A percentile compares a stretch with the other conserved stretches of the same genome.
phyloP scores from a whole-genome alignment of 2,797 vertebrate genomes.

The Arrhamphus sclerolepis region DNA sequence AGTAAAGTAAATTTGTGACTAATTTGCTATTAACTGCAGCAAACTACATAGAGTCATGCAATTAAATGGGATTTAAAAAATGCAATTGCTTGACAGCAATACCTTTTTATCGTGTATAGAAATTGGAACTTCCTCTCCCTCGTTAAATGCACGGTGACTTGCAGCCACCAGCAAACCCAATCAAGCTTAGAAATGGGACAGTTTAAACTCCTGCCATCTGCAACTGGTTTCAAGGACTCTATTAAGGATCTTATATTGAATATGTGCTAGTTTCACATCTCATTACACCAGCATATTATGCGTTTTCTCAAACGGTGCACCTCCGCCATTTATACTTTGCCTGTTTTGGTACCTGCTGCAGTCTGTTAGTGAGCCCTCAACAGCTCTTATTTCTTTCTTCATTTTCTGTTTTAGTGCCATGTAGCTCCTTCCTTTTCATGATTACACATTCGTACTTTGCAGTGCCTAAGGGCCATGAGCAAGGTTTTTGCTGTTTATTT shows the following conservation, averaged over 20 bases:
- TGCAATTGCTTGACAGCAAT: too few species aligned
- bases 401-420: not conserved
- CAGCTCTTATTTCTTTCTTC: not conserved
- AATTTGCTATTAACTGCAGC: too few species aligned
- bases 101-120: not conserved
- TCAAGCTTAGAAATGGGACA: constrained; percentile 2
- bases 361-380: constrained; percentile 11
- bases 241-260: constrained; percentile 14
- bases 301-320: constrained; percentile 4
- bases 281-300: constrained; percentile 20
- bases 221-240: constrained; percentile 10
- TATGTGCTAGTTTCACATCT: constrained; percentile 29
- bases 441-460: constrained; percentile 16
- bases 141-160: not conserved
- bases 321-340: constrained; percentile 27
- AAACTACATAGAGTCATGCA: too few species aligned
- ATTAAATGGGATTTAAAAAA: too few species aligned
- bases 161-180: not conserved
- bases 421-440: not conserved
- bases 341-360: constrained; percentile 21
- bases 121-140: not conserved
- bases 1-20: too few species aligned
- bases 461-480: constrained; percentile 6
- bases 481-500: not conserved
- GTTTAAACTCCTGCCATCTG: constrained; percentile 3